phyloP scores from a whole-genome alignment of 2,113 vertebrate genomes.

The Eurystomus gularis region DNA sequence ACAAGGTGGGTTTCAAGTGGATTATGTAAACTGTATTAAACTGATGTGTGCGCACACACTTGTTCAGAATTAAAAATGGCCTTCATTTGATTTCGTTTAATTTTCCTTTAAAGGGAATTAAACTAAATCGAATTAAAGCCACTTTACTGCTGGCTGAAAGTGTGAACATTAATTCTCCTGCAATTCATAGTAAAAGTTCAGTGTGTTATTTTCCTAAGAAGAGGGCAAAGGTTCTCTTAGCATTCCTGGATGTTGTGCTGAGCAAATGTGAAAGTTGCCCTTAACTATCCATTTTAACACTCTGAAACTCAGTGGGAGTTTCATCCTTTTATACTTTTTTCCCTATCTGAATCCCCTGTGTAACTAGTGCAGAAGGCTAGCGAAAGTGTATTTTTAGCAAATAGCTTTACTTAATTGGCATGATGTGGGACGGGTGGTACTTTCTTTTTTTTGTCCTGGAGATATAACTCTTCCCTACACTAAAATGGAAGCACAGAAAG shows the following conservation, averaged over 20 bases:
- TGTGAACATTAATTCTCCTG: not conserved
- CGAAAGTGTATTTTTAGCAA: not conserved
- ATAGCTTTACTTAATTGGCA: not conserved
- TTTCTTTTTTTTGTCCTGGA: not conserved
- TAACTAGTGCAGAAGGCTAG: not conserved
- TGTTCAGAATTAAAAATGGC: not conserved
- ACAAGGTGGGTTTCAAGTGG: constrained; percentile 41
- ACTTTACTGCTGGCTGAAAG: constrained; percentile 10
- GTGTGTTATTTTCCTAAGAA: not conserved
- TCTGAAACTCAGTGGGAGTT: not conserved
- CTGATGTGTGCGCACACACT: not conserved
- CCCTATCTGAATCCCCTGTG: not conserved
- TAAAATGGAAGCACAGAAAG: not conserved
- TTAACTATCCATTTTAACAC: not conserved
- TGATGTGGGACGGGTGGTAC: not conserved
- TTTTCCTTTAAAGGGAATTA: constrained; percentile 45
- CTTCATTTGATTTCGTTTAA: constrained; percentile 6
- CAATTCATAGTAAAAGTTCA: not conserved
- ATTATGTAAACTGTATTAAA: constrained; percentile 42
- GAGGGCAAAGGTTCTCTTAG: not conserved
- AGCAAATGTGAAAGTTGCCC: not conserved
- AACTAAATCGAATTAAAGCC: constrained; percentile 42
- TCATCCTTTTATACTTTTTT: not conserved
- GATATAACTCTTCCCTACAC: not conserved
- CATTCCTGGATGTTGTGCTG: not conserved